A percentile compares a stretch with the other conserved stretches of the same genome.
These are phyloP conservation scores for Mycetomoellerius zeteki DNA, from an alignment of 1,140 invertebrate species.

Conservation along the genomic window DNA sequence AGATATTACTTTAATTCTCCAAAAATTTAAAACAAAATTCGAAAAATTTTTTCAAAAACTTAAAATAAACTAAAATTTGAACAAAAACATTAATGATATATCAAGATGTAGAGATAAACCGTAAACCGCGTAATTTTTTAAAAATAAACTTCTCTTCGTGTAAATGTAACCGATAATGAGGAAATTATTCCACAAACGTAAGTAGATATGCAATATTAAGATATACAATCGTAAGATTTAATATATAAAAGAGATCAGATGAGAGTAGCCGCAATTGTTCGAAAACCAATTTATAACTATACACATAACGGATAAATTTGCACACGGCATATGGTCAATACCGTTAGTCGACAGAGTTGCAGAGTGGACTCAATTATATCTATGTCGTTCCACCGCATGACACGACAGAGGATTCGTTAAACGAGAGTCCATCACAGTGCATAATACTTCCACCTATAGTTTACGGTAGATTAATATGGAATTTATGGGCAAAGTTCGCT, in stretches of 20 bases:
- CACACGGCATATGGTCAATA: slow-evolving; percentile 12
- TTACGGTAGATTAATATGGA: slow-evolving; percentile 72
- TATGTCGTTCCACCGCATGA: slow-evolving; percentile 45
- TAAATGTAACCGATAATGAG: neutral
- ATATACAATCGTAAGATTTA: slow-evolving; percentile 10
- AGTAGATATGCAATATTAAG: neutral
- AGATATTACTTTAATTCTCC: neutral
- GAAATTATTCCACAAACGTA: neutral
- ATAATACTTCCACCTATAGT: slow-evolving; percentile 63
- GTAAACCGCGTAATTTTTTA: too few species aligned
- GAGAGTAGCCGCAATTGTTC: slow-evolving; percentile 6
- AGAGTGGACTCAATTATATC: slow-evolving; percentile 48
- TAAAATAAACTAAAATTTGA: neutral
- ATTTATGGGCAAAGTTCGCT: slow-evolving; percentile 71
- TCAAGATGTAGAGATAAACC: too few species aligned
- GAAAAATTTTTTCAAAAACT: neutral
- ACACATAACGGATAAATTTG: slow-evolving; percentile 11
- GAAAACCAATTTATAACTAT: slow-evolving; percentile 40
- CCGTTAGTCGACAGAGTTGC: slow-evolving; percentile 20
- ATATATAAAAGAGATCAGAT: neutral
- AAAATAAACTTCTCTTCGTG: neutral
- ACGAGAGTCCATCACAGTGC: slow-evolving; percentile 20
- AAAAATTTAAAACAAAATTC: slow-evolving; percentile 9
- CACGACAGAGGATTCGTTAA: slow-evolving; percentile 65
- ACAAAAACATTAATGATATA: too few species aligned